phyloP scores from a whole-genome alignment of 23 tunicate genomes.

The Trididemnum miniatum region DNA sequence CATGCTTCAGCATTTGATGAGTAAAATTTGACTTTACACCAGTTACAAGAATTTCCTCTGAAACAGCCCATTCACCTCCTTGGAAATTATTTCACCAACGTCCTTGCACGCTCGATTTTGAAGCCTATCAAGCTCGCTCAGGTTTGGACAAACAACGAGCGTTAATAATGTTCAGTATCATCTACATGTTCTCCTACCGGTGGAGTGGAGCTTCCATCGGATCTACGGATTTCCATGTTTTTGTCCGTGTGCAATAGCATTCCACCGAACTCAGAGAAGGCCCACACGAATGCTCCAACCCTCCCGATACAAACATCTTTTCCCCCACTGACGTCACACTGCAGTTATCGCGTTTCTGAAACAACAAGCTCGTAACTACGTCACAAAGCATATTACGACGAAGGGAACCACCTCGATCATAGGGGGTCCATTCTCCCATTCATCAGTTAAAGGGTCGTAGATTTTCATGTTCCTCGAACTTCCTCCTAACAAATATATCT shows the following conservation, averaged over 20 bases:
- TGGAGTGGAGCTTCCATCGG: not conserved
- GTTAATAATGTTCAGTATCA: too few relatives aligned
- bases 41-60: too few relatives aligned
- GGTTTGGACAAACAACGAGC: too few relatives aligned
- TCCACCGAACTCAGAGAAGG: conserved; percentile 65
- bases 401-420: conserved; percentile 82
- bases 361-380: too few relatives aligned
- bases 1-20: too few relatives aligned
- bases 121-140: too few relatives aligned
- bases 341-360: conserved; percentile 90
- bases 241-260: conserved; percentile 59
- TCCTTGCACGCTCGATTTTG: too few relatives aligned
- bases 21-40: too few relatives aligned
- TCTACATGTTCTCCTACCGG: too few relatives aligned
- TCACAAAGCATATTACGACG: too few relatives aligned
- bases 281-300: conserved; percentile 67
- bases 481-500: conserved; percentile 81
- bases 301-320: conserved; percentile 84
- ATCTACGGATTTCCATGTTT: conserved; percentile 53
- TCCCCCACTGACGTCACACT: conserved; percentile 52
- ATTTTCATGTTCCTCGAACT: conserved; percentile 68
- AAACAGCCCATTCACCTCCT: too few relatives aligned
- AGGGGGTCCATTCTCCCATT: conserved; percentile 26
- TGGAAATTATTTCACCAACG: too few relatives aligned
- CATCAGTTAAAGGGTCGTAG: conserved; percentile 60